Base-by-base conservation (phyloP, 2,888 invertebrate genomes). In the Aplocera efformata region DNA sequence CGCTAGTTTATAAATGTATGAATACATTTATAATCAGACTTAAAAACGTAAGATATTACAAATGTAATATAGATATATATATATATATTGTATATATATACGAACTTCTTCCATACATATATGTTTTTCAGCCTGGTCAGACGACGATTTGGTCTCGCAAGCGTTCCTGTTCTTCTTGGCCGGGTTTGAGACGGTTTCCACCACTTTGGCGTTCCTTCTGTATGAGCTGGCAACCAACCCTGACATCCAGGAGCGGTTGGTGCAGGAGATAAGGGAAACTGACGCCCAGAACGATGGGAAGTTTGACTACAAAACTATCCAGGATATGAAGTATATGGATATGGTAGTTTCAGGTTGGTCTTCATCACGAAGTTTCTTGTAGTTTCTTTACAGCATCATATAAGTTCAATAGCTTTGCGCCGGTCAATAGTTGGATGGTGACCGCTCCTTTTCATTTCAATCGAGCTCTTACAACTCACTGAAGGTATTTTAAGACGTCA, bases 161-260 rank as follows among this genome's bases (percentile, higher is more conserved):
- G 84, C 82, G 0, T 61, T 88, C 8, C 29, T 90, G 0, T 90
- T 90, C 66, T 85, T 90, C 50, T 56, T 89, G 9, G 90, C 88
- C 11, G 90, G 90, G 0, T 90, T 90, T 26, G 90, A 90, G 6
- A 88, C 90, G 0, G 54, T 74, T 0, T 77, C 88, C 0, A 58
- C 68, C 0, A 56, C 77, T 0, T 77, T 90, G 67, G 64, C 81
- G 1, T 91, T 91, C 38, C 58, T 86, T 0, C 62, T 90, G 0
- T 81, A 91, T 25, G 91, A 92, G 63, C 55, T 92, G 8, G 90
- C 90, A 22, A 46, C 86, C 1, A 86, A 91, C 63, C 84, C 88
- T 10, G 90, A 91, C 0, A 64, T 90, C 1, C 92, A 92, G 61
- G 71, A 82, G 0, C 81, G 62, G 36, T 67, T 92, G 0, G 75